Evolutionary conservation across 2,113 vertebrate genomes (phyloP), one percentile per base, ranked within the genome.

Genomic region (Shinisaurus crocodilurus): DNA sequence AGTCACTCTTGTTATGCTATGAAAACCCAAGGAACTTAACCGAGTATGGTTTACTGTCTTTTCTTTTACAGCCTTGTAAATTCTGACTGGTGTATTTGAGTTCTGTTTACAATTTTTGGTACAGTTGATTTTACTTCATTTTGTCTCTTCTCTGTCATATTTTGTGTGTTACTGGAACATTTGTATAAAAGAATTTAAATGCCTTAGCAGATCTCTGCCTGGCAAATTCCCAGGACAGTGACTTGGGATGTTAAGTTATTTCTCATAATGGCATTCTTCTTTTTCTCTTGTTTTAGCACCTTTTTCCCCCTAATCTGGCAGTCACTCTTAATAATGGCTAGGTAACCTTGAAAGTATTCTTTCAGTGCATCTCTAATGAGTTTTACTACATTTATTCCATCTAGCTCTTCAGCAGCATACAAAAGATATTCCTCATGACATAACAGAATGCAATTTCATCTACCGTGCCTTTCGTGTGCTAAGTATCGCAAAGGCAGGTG

Each of bases 321-420:
- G 34, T 3, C 2, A 20, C 48, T 88, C 27, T 23, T 48, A 48
- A 43, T 72, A 81, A 83, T 63, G 75, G 5, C 18, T 74, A 3
- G 0, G 81, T 90, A 16, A 77, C 34, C 34, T 90, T 60, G 16
- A 90, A 76, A 70, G n/a, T 85, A 54, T 88, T 63, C n/a, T 79
- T 85, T n/a, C 86, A 40, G 23, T 91, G 90, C 65, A 80, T 60
- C 48, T 84, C 65, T 85, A 85, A 88, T 85, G 48, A 70, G 87
- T 88, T 85, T 88, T 88, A 88, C 65, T 72, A 45, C 84, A 77
- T 88, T 79, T 91, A 88, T 85, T 91, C 81, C 65, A 80, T 88
- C 20, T 45, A 88, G 50, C 60, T 43, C 29, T 48, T 91, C 48
- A 70, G 50, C 32, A 85, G 82, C 50, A 77, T 88, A 88, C 72